Evolutionary conservation across 2,113 vertebrate genomes (phyloP).

Genomic region (Connochaetes taurinus): DNA sequence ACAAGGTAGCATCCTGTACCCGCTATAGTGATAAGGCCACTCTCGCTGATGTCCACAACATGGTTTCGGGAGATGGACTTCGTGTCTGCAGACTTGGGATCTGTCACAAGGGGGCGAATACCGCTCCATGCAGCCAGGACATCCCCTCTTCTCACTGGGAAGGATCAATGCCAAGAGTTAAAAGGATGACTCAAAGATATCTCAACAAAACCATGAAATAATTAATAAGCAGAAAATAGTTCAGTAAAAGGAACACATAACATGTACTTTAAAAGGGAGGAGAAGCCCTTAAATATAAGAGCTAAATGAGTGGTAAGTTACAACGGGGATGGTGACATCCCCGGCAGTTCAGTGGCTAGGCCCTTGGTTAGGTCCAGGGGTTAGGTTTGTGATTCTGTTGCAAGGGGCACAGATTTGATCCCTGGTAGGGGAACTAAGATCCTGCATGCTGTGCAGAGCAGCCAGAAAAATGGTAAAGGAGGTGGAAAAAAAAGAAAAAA

Average conservation of each 20-base stretch:
- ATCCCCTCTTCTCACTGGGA: slow-evolving; percentile 93
- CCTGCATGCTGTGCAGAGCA: background rate
- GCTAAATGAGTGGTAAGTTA: background rate
- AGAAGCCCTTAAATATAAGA: background rate
- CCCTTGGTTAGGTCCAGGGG: background rate
- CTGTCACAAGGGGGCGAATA: slow-evolving; percentile 95
- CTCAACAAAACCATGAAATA: background rate
- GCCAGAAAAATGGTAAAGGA: background rate
- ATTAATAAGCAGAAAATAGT: background rate
- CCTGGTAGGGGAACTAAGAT: background rate
- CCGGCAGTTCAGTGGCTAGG: background rate
- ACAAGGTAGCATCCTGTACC: slow-evolving; percentile 73
- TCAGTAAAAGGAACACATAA: background rate
- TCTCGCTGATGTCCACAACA: slow-evolving; percentile 88
- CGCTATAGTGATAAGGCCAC: slow-evolving; percentile 94
- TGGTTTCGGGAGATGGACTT: slow-evolving; percentile 97
- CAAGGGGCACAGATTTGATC: background rate
- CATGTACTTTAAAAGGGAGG: background rate
- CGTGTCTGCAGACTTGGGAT: slow-evolving; percentile 95
- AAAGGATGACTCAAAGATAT: background rate
- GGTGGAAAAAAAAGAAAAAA: background rate
- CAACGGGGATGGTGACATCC: background rate
- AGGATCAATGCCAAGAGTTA: background rate
- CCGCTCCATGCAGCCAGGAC: slow-evolving; percentile 98
- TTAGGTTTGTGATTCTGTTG: background rate